Base-by-base conservation (phyloP, 2,113 vertebrate species). In the Sorex araneus region DNA sequence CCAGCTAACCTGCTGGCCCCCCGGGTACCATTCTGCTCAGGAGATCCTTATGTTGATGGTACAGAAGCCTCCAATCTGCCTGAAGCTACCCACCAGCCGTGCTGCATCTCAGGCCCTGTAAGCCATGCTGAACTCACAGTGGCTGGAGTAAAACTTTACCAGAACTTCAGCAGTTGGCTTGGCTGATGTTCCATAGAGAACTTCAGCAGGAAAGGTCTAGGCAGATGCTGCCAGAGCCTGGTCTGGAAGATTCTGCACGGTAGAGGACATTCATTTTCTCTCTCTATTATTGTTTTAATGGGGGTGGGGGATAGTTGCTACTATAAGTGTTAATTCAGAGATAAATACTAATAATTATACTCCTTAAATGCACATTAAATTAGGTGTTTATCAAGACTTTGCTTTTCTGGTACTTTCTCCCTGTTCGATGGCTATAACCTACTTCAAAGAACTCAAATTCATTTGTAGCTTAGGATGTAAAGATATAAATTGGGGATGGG, bases 241-340 rank as follows among this genome's bases (percentile, higher is more conserved):
- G 34, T 75, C 45, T 67, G 57, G 70, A 25, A 36, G 57, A 40
- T 67, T 67, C 57, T 32, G 54, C 7, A 1, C 25, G 43, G 40
- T 16, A 74, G 40, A 64, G 78, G 74, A 50, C 45, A 75, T 50
- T 50, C 57, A 18, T 30, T 16, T 54, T 75, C 32, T n/a, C 77
- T 45, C 67, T 28, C n/a, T 57, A 57, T 57, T 18, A 45, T 84
- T 43, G 50, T 30, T 8, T 6, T 28, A 16, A 69, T 32, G 34
- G 60, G n/a, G 45, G 64, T 28, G 21, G 3, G 40, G 40, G 4
- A 50, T 13, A 50, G 47, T 50, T 50, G 28, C 6, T 47, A 40
- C 19, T 74, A 74, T 54, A 75, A 66, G 50, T 57, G 18, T 79
- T 54, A 75, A 90, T 66, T n/a, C 13, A 73, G 79, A 75, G 30